These are phyloP conservation scores for Xiphorhynchus elegans DNA, from an alignment of 2,113 vertebrate species.

Conservation along the genomic window DNA sequence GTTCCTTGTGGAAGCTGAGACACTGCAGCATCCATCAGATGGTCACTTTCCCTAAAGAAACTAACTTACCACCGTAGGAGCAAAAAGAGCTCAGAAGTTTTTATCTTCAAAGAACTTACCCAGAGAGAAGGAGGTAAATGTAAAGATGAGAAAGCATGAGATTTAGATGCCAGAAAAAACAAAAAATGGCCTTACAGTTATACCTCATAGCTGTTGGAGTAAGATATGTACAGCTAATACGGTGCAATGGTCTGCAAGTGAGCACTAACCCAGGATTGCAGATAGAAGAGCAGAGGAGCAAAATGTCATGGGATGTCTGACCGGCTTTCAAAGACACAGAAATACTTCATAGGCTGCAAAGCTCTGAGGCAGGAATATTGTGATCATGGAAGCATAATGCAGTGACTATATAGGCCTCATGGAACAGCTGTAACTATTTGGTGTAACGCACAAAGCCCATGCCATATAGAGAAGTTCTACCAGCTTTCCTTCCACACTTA, in stretches of 20 bases:
- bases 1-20: neutral
- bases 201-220: neutral
- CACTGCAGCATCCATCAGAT: neutral
- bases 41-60: neutral
- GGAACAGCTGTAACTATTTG: neutral
- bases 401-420: neutral
- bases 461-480: neutral
- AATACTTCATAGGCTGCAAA: neutral
- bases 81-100: neutral
- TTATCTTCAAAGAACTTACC: neutral
- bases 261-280: neutral
- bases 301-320: accelerated
- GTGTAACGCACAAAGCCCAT: neutral
- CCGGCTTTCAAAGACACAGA: neutral
- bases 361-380: neutral
- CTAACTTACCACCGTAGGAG: neutral
- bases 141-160: neutral
- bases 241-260: neutral
- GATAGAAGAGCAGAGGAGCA: neutral
- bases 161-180: neutral
- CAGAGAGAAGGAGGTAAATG: neutral
- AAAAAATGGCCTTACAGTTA: neutral
- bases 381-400: neutral
- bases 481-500: neutral
- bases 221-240: accelerated